These are phyloP conservation scores for Microdon myrmicae DNA, from an alignment of 2,888 invertebrate genomes.

Conservation along the genomic window DNA sequence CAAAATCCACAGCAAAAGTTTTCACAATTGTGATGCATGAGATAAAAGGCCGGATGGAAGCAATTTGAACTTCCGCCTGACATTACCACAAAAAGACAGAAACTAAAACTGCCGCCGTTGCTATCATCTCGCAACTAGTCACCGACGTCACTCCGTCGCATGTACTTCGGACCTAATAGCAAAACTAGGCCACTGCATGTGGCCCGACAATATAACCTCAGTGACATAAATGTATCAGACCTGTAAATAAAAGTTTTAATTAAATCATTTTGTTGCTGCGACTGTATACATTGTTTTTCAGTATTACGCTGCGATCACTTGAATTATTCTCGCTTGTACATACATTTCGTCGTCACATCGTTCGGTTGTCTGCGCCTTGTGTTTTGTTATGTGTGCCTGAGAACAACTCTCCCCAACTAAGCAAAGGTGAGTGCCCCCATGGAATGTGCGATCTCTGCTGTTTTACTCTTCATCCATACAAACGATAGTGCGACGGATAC, in stretches of 20 bases:
- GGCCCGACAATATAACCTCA: slow-evolving; percentile 30
- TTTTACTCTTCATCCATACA: slow-evolving; percentile 24
- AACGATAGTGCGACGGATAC: slow-evolving; percentile 10
- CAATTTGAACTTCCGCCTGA: slow-evolving; percentile 41
- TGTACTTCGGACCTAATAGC: slow-evolving; percentile 7
- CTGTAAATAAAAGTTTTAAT: slow-evolving; percentile 48
- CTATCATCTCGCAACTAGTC: slow-evolving; percentile 6
- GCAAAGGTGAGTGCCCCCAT: slow-evolving; percentile 50
- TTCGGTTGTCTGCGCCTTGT: slow-evolving; percentile 11
- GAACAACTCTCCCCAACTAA: slow-evolving; percentile 27
- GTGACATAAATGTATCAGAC: slow-evolving; percentile 43
- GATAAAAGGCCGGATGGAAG: slow-evolving; percentile 41
- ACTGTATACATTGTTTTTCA: slow-evolving; percentile 25
- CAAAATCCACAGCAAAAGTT: slow-evolving; percentile 5
- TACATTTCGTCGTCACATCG: not conserved
- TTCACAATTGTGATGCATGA: too few species aligned
- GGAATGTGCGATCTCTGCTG: slow-evolving; percentile 48
- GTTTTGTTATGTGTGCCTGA: slow-evolving; percentile 22
- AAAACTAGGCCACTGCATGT: slow-evolving; percentile 42
- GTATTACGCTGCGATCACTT: slow-evolving; percentile 1
- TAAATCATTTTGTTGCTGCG: slow-evolving; percentile 35
- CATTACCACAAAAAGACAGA: not conserved
- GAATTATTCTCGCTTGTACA: slow-evolving; percentile 5
- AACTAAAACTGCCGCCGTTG: not conserved
- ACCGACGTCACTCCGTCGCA: slow-evolving; percentile 3